Evolutionary conservation across 2,888 invertebrate genomes (phyloP), one percentile per base, ranked within the genome.

Genomic region (Nemotelus pantherinus): DNA sequence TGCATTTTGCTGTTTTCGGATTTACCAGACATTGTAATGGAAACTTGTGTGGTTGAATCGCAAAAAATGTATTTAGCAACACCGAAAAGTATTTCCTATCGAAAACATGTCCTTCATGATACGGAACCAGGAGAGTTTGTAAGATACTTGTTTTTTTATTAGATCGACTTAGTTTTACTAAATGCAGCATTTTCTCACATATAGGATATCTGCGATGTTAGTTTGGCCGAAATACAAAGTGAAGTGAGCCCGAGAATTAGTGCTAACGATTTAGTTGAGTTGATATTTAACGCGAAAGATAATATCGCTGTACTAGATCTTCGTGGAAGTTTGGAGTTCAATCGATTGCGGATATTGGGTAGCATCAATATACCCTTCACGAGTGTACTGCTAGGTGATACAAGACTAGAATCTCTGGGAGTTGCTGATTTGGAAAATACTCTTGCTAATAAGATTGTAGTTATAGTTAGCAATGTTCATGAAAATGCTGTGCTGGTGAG

Each of bases 1-100:
- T 99, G 99, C 85, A 99, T 99, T 82, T 88, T 99, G 57, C 89
- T 99, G 43, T 99, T 99, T 88, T 98, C 98, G n/a, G 99, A 99
- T 88, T 90, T 99, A 84, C 99, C 99, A 70, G 98, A 98, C 87
- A 95, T 98, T 79, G 97, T 97, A 82, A 98, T 98, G 83, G 97
- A 98, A 84, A 91, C 92, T 81, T 97, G 97, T 87, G 96, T 98
- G 0, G 91, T 91, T 84, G 94, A 95, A 85, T 96, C 98, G 0
- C 93, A 94, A 81, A 91, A 92, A 80, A 94, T 97, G 89, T 97
- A 94, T 84, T 90, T 93, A 80, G 91, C 89, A 80, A 97, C 98
- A 0, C 98, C 98, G 0, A 91, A 92, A 80, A 97, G 97, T 87
- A 93, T 97, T 71, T 94, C 95, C 58, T 94, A 93, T 85, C 90